phyloP scores from a whole-genome alignment of 2,888 invertebrate species.

The Leptopterna dolabrata region DNA sequence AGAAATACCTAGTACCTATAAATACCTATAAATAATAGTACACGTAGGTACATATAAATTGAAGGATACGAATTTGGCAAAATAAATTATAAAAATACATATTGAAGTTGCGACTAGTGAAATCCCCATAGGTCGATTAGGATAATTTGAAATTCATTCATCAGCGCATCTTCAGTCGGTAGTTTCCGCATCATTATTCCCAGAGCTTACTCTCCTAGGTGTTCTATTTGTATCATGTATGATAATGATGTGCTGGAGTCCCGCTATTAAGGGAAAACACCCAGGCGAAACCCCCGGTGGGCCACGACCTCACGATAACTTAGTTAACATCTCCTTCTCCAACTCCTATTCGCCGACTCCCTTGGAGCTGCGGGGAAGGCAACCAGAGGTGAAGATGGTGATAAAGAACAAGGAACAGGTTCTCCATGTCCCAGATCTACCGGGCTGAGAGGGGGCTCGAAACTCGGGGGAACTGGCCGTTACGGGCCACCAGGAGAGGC shows the following conservation, averaged over 20 bases:
- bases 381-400: background rate
- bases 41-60: too few relatives aligned
- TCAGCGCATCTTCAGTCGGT: too few relatives aligned
- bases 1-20: too few relatives aligned
- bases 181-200: too few relatives aligned
- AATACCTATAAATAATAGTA: too few relatives aligned
- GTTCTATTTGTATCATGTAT: too few relatives aligned
- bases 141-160: too few relatives aligned
- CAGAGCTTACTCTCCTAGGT: too few relatives aligned
- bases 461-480: background rate
- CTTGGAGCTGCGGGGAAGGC: background rate
- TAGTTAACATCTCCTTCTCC: conserved; percentile 1
- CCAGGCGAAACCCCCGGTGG: background rate
- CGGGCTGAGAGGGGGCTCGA: background rate
- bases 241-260: background rate
- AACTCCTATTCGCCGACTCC: background rate
- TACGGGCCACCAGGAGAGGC: background rate
- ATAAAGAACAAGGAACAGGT: conserved; percentile 7
- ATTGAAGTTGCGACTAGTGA: too few relatives aligned
- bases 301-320: conserved; percentile 1
- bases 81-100: too few relatives aligned
- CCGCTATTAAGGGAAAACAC: background rate
- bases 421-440: conserved; percentile 5
- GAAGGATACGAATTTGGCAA: too few relatives aligned
- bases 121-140: too few relatives aligned